Percentiles rank a stretch among this genome's conserved stretches.
Conservation (phyloP, 2,113 vertebrate genomes). For the Campylomormyrus tamandua region DNA sequence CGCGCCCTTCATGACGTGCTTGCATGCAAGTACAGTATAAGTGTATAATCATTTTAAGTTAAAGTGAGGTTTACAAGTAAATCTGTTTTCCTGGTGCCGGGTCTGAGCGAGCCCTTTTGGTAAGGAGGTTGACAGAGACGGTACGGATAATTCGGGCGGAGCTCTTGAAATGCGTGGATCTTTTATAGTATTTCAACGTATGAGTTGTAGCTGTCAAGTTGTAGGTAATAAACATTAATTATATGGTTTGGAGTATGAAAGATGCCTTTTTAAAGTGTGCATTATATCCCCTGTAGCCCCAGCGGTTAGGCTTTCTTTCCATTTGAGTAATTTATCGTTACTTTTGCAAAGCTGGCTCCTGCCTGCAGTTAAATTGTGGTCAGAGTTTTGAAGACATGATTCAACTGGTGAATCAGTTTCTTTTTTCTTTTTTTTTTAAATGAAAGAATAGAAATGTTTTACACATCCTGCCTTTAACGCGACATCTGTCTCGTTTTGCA, state of each 20-base stretch:
- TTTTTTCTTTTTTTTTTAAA: neutral
- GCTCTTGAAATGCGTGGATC: neutral
- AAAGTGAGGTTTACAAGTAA: neutral
- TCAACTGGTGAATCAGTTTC: neutral
- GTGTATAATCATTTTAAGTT: neutral
- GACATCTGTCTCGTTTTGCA: neutral
- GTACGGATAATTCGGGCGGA: neutral
- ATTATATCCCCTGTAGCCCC: neutral
- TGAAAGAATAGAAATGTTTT: neutral
- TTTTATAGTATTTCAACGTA: neutral
- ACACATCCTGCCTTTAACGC: neutral
- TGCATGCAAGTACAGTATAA: neutral
- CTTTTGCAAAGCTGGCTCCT: neutral
- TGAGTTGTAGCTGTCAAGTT: neutral
- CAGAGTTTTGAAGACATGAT: neutral
- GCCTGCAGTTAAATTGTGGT: conserved; percentile 5
- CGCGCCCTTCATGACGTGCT: neutral
- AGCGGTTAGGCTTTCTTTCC: conserved; percentile 6
- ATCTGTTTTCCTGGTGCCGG: neutral
- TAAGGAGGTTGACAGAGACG: neutral
- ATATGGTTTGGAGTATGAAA: neutral
- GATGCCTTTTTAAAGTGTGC: neutral
- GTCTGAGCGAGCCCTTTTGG: neutral
- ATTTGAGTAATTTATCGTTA: conserved; percentile 26
- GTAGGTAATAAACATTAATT: neutral